These are phyloP conservation scores for Rhamphomyia laevipes DNA, from an alignment of 2,888 invertebrate species.

Conservation along the genomic window DNA sequence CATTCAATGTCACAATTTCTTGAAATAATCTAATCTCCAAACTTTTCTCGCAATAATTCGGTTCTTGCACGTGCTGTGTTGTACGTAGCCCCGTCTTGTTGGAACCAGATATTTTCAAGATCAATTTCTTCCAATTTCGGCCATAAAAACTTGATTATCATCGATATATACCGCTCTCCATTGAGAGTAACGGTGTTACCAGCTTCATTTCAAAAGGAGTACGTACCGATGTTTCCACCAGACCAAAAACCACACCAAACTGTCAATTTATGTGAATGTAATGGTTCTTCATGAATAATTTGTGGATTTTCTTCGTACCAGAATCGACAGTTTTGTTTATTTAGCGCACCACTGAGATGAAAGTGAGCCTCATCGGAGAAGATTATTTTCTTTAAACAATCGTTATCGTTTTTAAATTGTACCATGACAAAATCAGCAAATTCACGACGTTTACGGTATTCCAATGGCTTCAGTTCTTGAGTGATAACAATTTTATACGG, in stretches of 20 bases:
- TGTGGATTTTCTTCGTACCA: background rate
- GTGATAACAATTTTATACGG: constrained; percentile 3
- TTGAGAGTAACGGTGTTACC: background rate
- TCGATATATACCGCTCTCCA: constrained; percentile 1
- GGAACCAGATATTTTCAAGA: constrained; percentile 6
- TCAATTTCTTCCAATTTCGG: constrained; percentile 1
- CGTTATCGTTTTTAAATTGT: background rate
- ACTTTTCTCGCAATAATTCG: constrained; percentile 4
- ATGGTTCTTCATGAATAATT: background rate
- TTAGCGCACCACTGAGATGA: background rate
- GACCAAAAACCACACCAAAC: background rate
- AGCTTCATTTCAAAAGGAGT: background rate
- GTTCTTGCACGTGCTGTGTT: constrained; percentile 12
- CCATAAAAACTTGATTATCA: constrained; percentile 4
- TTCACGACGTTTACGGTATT: constrained; percentile 2
- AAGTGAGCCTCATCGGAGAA: background rate
- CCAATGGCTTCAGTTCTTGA: constrained; percentile 5
- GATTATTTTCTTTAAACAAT: background rate
- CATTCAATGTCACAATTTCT: background rate
- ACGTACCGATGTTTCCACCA: background rate
- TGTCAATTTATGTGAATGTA: background rate
- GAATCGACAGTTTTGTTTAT: background rate
- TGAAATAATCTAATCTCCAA: background rate
- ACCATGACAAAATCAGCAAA: constrained; percentile 5
- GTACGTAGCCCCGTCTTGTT: constrained; percentile 14